Base-by-base conservation (phyloP, 2,113 vertebrate species). In the Thymallus thymallus region DNA sequence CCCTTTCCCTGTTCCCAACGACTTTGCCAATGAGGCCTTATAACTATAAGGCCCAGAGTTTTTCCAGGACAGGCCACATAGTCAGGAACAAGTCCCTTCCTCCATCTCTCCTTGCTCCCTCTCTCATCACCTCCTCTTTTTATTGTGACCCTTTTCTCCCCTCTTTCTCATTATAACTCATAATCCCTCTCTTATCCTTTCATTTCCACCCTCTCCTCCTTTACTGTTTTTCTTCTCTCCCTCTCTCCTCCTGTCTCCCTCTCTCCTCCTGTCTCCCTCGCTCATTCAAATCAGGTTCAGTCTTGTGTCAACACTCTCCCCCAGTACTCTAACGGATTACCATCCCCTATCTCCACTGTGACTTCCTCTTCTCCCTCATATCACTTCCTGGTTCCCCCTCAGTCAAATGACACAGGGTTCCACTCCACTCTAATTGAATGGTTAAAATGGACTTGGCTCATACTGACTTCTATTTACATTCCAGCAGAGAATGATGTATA, bases 311-410 rank as follows among this genome's bases (percentile, higher is more conserved):
- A 66, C 80, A 73, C 73, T 26, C 45, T 68, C 71, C 20, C 1
- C 7, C 6, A 30, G 24, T 48, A 58, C 20, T 18, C 30, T 61
- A 72, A 62, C n/a, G 29, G 55, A 60, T 22, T 60, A 26, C 29
- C n/a, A 22, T 41, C 12, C 71, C 32, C 23, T 78, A 82, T 84
- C 76, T 74, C 65, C 22, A 22, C 1, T 4, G 30, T 75, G 26
- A 60, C 84, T 85, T 88, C 85, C 85, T 89, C 30, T 41, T 88
- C 23, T 46, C 22, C 72, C 62, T 71, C 29, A n/a, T 81, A 71
- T 83, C 80, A 71, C 79, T 90, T 85, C 79, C 85, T 80, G 41
- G 80, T 89, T 88, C 88, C 87, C 76, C 69, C 35, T 77, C 48
- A 75, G 79, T 86, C 80, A 78, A 81, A 83, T 86, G 62, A 81